Evolutionary conservation across 1,140 invertebrate species (phyloP).

Genomic region (Pteromalus puparum): DNA sequence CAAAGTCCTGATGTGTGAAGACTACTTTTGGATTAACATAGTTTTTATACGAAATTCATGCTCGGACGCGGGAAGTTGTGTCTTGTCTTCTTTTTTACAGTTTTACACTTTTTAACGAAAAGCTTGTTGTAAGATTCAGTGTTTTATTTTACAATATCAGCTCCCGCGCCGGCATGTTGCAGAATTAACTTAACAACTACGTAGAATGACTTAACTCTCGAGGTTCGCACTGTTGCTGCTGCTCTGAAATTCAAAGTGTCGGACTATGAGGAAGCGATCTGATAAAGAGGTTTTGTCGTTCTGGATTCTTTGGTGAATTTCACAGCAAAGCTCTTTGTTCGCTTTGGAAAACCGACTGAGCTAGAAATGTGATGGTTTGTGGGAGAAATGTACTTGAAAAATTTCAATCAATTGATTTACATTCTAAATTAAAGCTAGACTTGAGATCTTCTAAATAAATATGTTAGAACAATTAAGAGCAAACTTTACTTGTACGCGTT

Average conservation of each 20-base stretch:
- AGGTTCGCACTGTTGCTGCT: slow-evolving; percentile 26
- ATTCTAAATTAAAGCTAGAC: not conserved
- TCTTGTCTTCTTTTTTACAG: slow-evolving; percentile 4
- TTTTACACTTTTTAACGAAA: slow-evolving; percentile 4
- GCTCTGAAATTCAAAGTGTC: slow-evolving; percentile 49
- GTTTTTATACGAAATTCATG: slow-evolving; percentile 35
- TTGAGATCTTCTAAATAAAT: not conserved
- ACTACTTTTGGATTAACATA: slow-evolving; percentile 45
- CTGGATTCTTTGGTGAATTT: slow-evolving; percentile 46
- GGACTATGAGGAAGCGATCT: slow-evolving; percentile 41
- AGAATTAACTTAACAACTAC: slow-evolving; percentile 40
- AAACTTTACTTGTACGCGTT: not conserved
- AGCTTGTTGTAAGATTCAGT: not conserved
- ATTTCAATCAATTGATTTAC: not conserved
- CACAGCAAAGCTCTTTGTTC: slow-evolving; percentile 51
- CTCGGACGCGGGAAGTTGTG: not conserved
- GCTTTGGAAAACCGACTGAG: slow-evolving; percentile 38
- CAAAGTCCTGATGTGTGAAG: slow-evolving; percentile 29
- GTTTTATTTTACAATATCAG: slow-evolving; percentile 27
- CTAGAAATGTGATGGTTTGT: slow-evolving; percentile 23
- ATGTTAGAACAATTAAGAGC: not conserved
- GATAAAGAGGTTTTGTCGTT: slow-evolving; percentile 37
- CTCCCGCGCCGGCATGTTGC: not conserved
- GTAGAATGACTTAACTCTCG: slow-evolving; percentile 28
- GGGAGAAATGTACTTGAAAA: not conserved